Conservation (phyloP, 2,797 vertebrate genomes). For the Hemitrygon akajei region DNA sequence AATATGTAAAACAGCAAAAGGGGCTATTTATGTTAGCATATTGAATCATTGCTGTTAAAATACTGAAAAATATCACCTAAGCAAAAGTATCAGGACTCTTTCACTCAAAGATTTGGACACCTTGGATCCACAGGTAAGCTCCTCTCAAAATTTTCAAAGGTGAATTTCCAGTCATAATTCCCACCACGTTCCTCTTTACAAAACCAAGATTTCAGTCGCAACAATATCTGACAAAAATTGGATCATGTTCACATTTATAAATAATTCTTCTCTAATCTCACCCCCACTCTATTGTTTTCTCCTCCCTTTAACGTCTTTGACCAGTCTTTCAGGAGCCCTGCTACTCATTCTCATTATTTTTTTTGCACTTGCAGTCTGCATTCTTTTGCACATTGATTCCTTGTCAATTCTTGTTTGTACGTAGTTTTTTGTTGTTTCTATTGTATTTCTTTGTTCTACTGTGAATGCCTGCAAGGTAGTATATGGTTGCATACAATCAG, state of each 20-base stretch:
- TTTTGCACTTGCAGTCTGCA: too few relatives aligned
- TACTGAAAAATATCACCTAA: background rate
- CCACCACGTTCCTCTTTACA: background rate
- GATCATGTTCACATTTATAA: background rate
- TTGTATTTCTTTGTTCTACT: too few relatives aligned
- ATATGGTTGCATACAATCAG: too few relatives aligned
- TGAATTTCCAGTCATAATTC: background rate
- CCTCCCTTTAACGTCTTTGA: background rate
- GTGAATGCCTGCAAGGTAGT: too few relatives aligned
- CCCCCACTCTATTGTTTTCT: background rate
- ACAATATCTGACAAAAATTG: background rate
- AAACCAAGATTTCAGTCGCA: background rate
- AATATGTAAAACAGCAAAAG: background rate
- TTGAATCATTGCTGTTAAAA: background rate
- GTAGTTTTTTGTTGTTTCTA: too few relatives aligned
- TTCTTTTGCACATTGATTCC: too few relatives aligned
- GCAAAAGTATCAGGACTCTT: background rate
- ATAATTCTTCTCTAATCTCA: background rate
- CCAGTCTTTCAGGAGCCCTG: too few relatives aligned
- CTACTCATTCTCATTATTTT: too few relatives aligned
- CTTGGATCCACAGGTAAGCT: background rate
- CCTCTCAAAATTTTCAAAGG: background rate
- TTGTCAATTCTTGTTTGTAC: too few relatives aligned
- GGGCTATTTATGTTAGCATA: background rate
- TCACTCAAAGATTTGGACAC: background rate